Conservation (phyloP, 64 coral and sea anemone genomes). For the Stichodactyla mertensii region DNA sequence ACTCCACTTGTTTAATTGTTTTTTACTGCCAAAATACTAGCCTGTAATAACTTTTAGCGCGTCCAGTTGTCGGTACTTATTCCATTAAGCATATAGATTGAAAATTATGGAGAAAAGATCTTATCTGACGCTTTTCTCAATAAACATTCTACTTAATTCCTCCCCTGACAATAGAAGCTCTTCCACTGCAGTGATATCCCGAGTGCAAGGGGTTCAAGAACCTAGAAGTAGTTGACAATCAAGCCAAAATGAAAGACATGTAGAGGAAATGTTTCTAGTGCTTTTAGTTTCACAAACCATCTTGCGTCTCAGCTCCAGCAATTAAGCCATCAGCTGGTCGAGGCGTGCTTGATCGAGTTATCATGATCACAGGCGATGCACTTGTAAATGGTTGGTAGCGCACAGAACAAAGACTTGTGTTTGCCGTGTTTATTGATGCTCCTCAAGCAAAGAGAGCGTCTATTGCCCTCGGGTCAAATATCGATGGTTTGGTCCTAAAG, state of each 20-base stretch:
- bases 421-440: conserved; percentile 10
- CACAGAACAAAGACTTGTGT: neutral
- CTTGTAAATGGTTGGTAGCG: conserved; percentile 7
- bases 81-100: conserved; percentile 19
- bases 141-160: conserved; percentile 15
- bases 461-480: conserved; percentile 2
- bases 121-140: neutral
- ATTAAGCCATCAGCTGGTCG: neutral
- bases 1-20: conserved; percentile 15
- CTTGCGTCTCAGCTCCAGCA: neutral
- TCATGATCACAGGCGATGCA: neutral
- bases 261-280: neutral
- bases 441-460: neutral
- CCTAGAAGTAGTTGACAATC: conserved; percentile 1
- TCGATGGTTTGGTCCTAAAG: neutral
- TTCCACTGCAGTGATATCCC: neutral
- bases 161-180: neutral
- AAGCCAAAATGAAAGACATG: conserved; percentile 1
- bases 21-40: neutral
- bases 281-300: neutral
- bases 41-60: neutral
- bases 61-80: conserved; percentile 11
- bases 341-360: neutral
- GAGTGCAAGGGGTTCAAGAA: neutral
- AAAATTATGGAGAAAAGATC: conserved; percentile 13